Evolutionary conservation across 2,113 vertebrate species (phyloP).

Genomic region (Meleagris gallopavo): DNA sequence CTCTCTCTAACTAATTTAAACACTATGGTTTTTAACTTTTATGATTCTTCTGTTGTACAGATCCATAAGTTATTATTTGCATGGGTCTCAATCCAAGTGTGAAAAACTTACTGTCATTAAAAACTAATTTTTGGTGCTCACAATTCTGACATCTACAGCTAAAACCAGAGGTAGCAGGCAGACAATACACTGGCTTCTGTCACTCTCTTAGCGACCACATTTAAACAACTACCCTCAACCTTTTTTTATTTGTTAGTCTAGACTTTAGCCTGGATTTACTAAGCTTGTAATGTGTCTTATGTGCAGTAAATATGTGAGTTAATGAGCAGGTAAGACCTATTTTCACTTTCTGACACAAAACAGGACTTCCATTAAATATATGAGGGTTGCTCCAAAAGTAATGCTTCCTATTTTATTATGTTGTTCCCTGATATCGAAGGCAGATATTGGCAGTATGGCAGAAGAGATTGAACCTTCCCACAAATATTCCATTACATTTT

Average conservation of each 20-base stretch:
- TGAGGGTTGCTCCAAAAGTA: too few relatives aligned
- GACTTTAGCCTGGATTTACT: not conserved
- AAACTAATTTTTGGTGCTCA: not conserved
- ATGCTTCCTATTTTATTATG: not conserved
- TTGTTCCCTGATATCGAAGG: not conserved
- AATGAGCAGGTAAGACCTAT: not conserved
- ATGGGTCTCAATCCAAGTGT: not conserved
- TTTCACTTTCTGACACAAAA: not conserved
- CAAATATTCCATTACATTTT: not conserved
- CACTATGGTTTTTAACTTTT: not conserved
- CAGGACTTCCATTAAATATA: not conserved
- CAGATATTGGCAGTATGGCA: not conserved
- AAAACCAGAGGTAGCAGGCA: not conserved
- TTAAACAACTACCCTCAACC: not conserved
- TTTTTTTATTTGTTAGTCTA: not conserved
- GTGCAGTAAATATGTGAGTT: not conserved
- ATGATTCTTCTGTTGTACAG: not conserved
- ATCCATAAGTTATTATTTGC: not conserved
- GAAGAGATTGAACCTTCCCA: not conserved
- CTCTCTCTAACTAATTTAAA: not conserved
- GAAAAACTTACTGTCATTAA: not conserved
- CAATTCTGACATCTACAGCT: not conserved
- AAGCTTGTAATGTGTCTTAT: not conserved
- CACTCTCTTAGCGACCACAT: not conserved
- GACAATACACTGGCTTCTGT: not conserved